Evolutionary conservation across 2,888 invertebrate species (phyloP), one percentile per base, ranked within the genome.

Genomic region (Pyrgus malvae): DNA sequence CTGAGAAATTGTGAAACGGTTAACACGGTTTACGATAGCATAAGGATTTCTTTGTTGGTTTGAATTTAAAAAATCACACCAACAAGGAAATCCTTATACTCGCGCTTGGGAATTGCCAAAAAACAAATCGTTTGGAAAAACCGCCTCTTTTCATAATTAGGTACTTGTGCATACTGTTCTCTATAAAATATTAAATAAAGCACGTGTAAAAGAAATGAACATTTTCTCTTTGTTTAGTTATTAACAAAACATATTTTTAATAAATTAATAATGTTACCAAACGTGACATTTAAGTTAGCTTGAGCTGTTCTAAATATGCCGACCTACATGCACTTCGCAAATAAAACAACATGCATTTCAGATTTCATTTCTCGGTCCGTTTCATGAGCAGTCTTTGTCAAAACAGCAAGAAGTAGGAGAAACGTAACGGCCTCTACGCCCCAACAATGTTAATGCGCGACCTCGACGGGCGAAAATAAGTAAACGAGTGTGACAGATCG

Each of bases 381-480:
- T 31, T 29, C 16, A 19, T 16, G 5, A 31, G 12, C 21, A 17
- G 12, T n/a, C 35, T 14, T 12, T n/a, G 11, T 45, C 12, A 7
- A 33, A 45, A 29, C 27, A 3, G 19, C 45, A 33, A 45, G 31
- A 42, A 25, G 17, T 44, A 29, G 17, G 29, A 27, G 44, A 45
- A 45, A 45, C 21, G 31, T 33, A 31, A 45, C 45, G 45, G 45
- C 45, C 45, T 33, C 45, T 33, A 33, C 31, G 21, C 23, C 14
- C 23, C 21, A 19, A 45, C 29, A 45, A 31, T 45, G 44, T 19
- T 31, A 31, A 44, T 17, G 31, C 44, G 44, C 31, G 44, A 31
- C 44, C 44, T 45, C 44, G 44, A 17, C 35, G 11, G 19, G 31
- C 7, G n/a, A 35, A 35, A 46, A 35, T 46, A 35, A 25, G 35